Conservation (phyloP, 2,113 vertebrate species). For the Turnix velox region DNA sequence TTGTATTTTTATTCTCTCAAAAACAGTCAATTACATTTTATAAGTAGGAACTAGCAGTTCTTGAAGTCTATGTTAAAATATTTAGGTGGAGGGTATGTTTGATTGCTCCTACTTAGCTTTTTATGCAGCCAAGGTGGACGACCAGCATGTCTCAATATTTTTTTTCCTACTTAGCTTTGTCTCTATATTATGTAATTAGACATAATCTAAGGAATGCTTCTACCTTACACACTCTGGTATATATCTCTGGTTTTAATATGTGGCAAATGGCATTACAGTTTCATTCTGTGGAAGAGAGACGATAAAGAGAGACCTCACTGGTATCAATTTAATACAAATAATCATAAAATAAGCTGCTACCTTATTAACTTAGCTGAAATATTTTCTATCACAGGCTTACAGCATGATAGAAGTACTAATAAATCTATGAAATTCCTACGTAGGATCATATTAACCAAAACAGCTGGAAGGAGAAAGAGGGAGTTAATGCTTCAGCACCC, state of each 20-base stretch:
- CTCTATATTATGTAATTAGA: neutral
- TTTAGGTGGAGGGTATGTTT: neutral
- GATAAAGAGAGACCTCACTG: neutral
- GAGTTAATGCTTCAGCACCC: neutral
- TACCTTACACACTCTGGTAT: neutral
- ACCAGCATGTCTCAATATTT: neutral
- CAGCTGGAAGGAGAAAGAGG: neutral
- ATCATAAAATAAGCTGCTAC: neutral
- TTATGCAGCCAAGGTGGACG: neutral
- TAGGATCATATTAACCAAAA: neutral
- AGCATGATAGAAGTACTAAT: neutral
- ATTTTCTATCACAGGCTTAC: neutral
- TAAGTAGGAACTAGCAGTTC: neutral
- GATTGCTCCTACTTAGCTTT: neutral
- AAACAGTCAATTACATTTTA: neutral
- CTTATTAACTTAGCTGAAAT: neutral
- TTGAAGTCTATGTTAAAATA: neutral
- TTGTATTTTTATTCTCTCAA: neutral
- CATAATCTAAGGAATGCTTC: neutral
- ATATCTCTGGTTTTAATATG: neutral
- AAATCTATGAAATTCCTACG: neutral
- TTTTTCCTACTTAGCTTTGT: neutral
- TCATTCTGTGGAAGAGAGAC: neutral
- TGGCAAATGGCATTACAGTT: neutral
- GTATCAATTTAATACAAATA: neutral